Percentiles rank a stretch among this genome's conserved stretches.
phyloP scores from a whole-genome alignment of 2,797 vertebrate genomes.

The Gymnothorax reevesii region DNA sequence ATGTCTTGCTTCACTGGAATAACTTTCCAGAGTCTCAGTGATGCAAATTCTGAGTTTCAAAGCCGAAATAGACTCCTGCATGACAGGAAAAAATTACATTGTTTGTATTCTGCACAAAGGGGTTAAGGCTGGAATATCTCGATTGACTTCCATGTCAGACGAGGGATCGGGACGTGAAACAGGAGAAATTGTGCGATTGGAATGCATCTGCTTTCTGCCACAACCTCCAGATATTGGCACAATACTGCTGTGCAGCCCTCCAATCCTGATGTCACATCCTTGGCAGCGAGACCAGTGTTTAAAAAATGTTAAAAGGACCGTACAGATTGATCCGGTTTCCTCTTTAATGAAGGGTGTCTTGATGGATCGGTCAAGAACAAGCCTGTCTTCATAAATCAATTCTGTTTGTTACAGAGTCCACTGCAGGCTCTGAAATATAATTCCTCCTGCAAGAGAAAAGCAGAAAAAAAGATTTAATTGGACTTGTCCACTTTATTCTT shows the following conservation, averaged over 20 bases:
- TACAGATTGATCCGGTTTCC: not conserved
- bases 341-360: not conserved
- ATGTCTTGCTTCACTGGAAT: too few relatives aligned
- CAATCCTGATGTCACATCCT: not conserved
- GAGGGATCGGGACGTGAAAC: too few relatives aligned
- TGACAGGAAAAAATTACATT: too few relatives aligned
- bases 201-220: not conserved
- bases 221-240: not conserved
- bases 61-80: too few relatives aligned
- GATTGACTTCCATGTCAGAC: too few relatives aligned
- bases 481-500: not conserved
- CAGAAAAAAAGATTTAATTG: not conserved
- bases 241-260: not conserved
- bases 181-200: too few relatives aligned
- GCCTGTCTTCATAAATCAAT: not conserved
- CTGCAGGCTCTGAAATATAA: not conserved
- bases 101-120: too few relatives aligned
- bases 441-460: not conserved
- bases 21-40: too few relatives aligned
- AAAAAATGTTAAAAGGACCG: not conserved
- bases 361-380: not conserved
- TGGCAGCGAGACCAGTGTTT: not conserved
- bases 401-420: not conserved
- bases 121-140: too few relatives aligned
- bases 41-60: too few relatives aligned